A percentile compares a stretch with the other conserved stretches of the same genome.
Evolutionary conservation across 2,888 invertebrate genomes (phyloP).

Genomic region (Chrysodeixis includens): DNA sequence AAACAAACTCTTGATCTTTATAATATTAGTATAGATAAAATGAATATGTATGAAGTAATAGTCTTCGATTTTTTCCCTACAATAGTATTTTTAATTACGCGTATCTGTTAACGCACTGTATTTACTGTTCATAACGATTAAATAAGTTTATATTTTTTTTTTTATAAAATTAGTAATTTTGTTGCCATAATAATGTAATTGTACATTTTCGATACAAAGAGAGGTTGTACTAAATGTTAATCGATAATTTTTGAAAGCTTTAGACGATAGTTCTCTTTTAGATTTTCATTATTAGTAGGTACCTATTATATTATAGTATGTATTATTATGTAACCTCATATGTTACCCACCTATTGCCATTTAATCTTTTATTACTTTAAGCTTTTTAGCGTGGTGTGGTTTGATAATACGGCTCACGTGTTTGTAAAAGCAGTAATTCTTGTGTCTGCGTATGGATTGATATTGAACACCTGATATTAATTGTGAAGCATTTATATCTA

Average conservation of each 20-base stretch:
- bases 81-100: not conserved
- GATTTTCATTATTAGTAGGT: not conserved
- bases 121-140: not conserved
- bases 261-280: not conserved
- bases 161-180: not conserved
- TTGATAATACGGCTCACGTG: conserved; percentile 42
- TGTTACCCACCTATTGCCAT: conserved; percentile 42
- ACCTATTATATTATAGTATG: not conserved
- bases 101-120: not conserved
- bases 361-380: conserved; percentile 26
- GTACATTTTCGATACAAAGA: not conserved
- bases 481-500: conserved; percentile 43
- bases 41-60: not conserved
- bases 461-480: conserved; percentile 53
- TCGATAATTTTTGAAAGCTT: not conserved
- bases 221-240: not conserved
- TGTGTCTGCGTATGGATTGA: conserved; percentile 28
- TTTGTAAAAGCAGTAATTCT: conserved; percentile 3
- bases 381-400: conserved; percentile 35
- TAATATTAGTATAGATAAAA: not conserved
- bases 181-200: conserved; percentile 1
- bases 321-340: conserved; percentile 1
- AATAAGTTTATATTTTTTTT: not conserved
- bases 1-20: too few relatives aligned
- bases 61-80: not conserved